Percentiles rank a stretch among this genome's conserved stretches.
Evolutionary conservation across 1,140 invertebrate genomes (phyloP).

Genomic region (Leptonema lineaticorne): DNA sequence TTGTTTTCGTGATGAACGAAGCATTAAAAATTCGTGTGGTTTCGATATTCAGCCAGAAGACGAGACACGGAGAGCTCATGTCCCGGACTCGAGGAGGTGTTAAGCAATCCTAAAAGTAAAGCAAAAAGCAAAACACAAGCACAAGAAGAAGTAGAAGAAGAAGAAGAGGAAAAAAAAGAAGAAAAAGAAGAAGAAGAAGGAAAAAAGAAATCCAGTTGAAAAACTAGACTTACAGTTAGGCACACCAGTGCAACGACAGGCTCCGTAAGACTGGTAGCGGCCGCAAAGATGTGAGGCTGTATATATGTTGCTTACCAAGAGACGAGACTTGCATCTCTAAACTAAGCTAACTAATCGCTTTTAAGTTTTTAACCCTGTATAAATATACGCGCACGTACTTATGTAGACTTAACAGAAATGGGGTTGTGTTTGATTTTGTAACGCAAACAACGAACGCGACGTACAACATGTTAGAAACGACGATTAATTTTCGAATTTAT

Average conservation of each 20-base stretch:
- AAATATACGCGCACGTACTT: not conserved
- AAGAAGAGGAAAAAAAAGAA: not conserved
- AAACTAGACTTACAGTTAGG: slow-evolving; percentile 28
- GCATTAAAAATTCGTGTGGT: not conserved
- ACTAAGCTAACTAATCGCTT: slow-evolving; percentile 24
- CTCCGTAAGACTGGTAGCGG: slow-evolving; percentile 21
- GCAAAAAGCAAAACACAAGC: not conserved
- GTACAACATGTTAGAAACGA: too few species aligned
- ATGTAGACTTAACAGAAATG: too few species aligned
- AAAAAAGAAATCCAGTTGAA: slow-evolving; percentile 5
- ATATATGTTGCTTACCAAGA: not conserved
- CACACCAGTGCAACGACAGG: slow-evolving; percentile 2
- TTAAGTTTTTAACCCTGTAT: slow-evolving; percentile 26
- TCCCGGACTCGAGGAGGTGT: slow-evolving; percentile 1
- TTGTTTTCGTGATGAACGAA: too few species aligned
- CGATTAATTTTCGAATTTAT: too few species aligned
- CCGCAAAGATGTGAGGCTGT: too few species aligned
- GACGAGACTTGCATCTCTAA: not conserved
- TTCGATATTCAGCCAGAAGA: not conserved
- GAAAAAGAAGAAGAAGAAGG: not conserved
- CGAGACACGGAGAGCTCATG: not conserved
- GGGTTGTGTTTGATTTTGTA: too few species aligned
- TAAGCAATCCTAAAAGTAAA: slow-evolving; percentile 21
- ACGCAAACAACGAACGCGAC: too few species aligned
- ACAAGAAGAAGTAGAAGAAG: not conserved